phyloP scores from a whole-genome alignment of 2,888 invertebrate genomes.

The Andrena flavipes region DNA sequence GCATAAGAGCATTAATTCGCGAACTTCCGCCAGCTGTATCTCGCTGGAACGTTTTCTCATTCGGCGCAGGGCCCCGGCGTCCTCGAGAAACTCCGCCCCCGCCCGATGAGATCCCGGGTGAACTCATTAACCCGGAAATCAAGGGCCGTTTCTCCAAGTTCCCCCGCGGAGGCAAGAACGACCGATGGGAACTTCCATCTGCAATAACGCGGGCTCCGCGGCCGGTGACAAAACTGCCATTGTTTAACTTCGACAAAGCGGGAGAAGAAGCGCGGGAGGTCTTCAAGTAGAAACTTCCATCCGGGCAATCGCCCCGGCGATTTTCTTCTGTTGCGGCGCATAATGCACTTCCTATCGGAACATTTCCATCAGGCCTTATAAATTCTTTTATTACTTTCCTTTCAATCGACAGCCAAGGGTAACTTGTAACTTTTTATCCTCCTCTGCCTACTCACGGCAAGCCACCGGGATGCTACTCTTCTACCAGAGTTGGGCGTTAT shows the following conservation, averaged over 20 bases:
- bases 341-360: not conserved
- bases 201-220: slow-evolving; percentile 64
- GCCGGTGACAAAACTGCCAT: slow-evolving; percentile 71
- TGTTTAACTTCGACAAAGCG: slow-evolving; percentile 74
- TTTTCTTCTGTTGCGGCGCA: slow-evolving; percentile 25
- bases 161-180: slow-evolving; percentile 30
- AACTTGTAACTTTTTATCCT: too few relatives aligned
- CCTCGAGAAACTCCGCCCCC: slow-evolving; percentile 23
- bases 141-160: slow-evolving; percentile 65
- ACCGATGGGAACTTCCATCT: slow-evolving; percentile 72
- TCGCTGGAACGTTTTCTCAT: slow-evolving; percentile 52
- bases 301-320: slow-evolving; percentile 24
- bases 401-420: not conserved
- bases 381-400: not conserved
- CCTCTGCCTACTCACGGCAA: too few relatives aligned
- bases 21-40: slow-evolving; percentile 42
- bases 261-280: slow-evolving; percentile 1
- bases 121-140: slow-evolving; percentile 72
- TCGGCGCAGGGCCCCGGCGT: slow-evolving; percentile 19
- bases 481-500: too few relatives aligned
- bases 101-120: slow-evolving; percentile 35
- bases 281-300: slow-evolving; percentile 44
- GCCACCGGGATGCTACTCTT: too few relatives aligned
- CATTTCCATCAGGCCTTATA: not conserved
- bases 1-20: slow-evolving; percentile 62